phyloP scores from a whole-genome alignment of 2,888 invertebrate genomes.

The Fragum sueziense region DNA sequence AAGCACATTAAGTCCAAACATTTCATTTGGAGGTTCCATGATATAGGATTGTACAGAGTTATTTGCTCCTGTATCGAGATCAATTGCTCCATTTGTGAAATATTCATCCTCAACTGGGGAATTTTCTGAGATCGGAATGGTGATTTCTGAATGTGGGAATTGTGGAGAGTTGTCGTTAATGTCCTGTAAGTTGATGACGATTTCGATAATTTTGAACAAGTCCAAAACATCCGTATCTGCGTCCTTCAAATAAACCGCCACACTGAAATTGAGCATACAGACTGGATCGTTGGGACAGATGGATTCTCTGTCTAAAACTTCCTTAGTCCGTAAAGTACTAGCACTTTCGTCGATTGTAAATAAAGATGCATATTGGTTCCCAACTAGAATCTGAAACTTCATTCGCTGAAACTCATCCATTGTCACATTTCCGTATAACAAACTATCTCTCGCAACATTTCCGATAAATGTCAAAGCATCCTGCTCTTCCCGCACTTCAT shows the following conservation, averaged over 20 bases:
- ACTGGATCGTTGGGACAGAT: constrained; percentile 63
- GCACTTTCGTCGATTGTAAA: constrained; percentile 71
- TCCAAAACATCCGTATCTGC: constrained; percentile 58
- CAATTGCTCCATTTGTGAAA: constrained; percentile 69
- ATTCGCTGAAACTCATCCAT: constrained; percentile 64
- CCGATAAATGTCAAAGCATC: constrained; percentile 86
- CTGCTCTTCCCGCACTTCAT: constrained; percentile 62
- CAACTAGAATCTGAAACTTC: constrained; percentile 68
- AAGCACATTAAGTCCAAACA: constrained; percentile 69
- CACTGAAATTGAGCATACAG: constrained; percentile 70
- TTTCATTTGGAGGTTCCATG: constrained; percentile 68
- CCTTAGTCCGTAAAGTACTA: constrained; percentile 68
- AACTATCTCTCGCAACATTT: constrained; percentile 71
- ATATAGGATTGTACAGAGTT: constrained; percentile 71
- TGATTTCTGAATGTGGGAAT: constrained; percentile 64
- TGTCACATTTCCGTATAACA: constrained; percentile 63
- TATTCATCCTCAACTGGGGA: constrained; percentile 62
- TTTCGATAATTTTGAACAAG: constrained; percentile 69
- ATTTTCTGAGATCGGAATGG: constrained; percentile 69
- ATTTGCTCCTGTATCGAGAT: constrained; percentile 67
- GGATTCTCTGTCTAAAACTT: constrained; percentile 71
- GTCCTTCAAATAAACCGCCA: constrained; percentile 70
- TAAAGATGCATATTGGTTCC: constrained; percentile 66
- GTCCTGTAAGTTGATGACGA: constrained; percentile 66
- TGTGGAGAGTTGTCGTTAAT: constrained; percentile 72